Evolutionary conservation across 2,113 vertebrate genomes (phyloP).

Genomic region (Pitta sordida): DNA sequence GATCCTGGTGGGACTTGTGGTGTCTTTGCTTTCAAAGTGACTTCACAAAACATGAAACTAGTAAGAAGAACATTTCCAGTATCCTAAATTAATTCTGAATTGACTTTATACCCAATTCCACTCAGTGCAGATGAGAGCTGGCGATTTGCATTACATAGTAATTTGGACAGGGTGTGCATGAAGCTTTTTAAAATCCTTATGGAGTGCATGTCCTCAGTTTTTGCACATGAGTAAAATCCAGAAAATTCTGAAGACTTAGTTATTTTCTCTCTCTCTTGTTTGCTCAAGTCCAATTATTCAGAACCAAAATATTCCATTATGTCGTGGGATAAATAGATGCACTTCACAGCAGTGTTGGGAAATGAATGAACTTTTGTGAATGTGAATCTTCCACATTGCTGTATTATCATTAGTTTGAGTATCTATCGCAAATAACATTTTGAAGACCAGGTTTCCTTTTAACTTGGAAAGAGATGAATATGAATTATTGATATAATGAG

Average conservation of each 20-base stretch:
- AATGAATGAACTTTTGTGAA: neutral
- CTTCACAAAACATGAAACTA: neutral
- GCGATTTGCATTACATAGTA: neutral
- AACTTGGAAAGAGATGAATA: neutral
- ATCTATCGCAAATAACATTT: neutral
- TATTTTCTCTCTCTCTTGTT: neutral
- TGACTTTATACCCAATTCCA: neutral
- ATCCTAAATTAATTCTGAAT: neutral
- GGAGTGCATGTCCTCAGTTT: neutral
- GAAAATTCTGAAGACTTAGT: neutral
- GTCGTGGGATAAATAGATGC: neutral
- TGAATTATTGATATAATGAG: neutral
- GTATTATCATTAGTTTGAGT: neutral
- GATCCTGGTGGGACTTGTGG: neutral
- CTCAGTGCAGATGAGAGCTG: neutral
- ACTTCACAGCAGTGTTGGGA: neutral
- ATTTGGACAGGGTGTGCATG: neutral
- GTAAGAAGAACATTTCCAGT: neutral
- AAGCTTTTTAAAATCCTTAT: neutral
- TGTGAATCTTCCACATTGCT: neutral
- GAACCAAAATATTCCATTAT: neutral
- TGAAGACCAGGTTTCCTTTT: neutral
- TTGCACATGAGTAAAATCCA: neutral
- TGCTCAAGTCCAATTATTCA: neutral
- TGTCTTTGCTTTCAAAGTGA: neutral